Conservation (phyloP, 2,797 vertebrate species). For the Limosa lapponica region DNA sequence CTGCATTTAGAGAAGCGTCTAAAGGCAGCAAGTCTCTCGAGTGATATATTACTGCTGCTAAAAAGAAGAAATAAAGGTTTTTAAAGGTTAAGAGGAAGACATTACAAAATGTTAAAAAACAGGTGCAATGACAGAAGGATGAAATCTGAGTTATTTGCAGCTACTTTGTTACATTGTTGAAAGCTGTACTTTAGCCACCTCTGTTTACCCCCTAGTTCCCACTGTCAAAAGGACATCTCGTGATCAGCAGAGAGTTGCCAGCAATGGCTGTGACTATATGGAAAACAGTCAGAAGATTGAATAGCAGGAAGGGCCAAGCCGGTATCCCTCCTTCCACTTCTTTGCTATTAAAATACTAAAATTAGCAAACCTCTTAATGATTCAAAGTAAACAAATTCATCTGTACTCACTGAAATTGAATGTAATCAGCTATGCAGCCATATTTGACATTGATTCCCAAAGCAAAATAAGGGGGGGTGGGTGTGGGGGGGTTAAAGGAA, state of each 20-base stretch:
- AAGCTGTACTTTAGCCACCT: background rate
- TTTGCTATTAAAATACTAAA: background rate
- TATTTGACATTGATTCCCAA: background rate
- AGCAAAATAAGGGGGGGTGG: background rate
- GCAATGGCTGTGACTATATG: background rate
- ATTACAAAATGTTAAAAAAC: background rate
- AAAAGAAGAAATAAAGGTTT: background rate
- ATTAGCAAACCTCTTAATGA: background rate
- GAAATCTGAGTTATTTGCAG: background rate
- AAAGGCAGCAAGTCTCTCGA: background rate
- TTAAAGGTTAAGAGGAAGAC: background rate
- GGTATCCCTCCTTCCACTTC: background rate
- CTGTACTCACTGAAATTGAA: background rate
- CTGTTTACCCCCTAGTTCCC: background rate
- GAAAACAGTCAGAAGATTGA: background rate
- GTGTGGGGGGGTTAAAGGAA: background rate
- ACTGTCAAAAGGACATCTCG: background rate
- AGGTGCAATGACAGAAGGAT: fast-evolving
- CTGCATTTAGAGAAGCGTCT: background rate
- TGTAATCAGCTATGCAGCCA: background rate
- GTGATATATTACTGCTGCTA: background rate
- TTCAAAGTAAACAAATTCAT: background rate
- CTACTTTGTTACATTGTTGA: background rate
- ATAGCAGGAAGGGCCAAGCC: background rate
- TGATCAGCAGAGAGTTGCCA: background rate